phyloP scores from a whole-genome alignment of 1,140 invertebrate genomes.

The Atta texana region DNA sequence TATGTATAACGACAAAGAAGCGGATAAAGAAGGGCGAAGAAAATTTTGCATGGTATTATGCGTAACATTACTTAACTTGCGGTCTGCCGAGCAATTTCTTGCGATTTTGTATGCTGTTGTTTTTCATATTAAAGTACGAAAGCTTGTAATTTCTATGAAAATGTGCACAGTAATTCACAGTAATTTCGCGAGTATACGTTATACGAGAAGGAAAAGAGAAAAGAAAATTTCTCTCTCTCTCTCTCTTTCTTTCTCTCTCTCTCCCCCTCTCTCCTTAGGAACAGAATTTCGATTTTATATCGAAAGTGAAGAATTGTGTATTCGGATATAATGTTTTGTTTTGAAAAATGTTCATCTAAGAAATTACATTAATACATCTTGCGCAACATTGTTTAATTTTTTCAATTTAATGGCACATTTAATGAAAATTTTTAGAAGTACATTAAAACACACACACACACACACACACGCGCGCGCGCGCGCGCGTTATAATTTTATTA shows the following conservation, averaged over 20 bases:
- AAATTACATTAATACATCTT: background rate
- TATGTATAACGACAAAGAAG: constrained; percentile 26
- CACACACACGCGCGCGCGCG: no score
- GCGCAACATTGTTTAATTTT: no score
- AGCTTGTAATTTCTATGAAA: constrained; percentile 1
- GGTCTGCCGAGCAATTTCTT: background rate
- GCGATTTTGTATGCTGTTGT: background rate
- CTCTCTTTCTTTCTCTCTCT: no score
- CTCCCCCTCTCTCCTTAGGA: background rate
- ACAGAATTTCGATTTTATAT: background rate
- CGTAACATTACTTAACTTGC: constrained; percentile 13
- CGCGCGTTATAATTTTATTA: no score
- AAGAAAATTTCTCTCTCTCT: no score
- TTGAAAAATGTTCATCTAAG: background rate
- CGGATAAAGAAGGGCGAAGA: constrained; percentile 11
- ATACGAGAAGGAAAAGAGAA: no score
- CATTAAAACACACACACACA: no score
- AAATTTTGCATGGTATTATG: constrained; percentile 35
- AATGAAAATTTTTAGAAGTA: no score
- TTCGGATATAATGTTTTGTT: background rate
- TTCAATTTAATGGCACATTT: no score
- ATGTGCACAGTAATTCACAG: background rate
- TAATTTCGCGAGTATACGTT: background rate
- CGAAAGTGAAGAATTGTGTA: background rate
- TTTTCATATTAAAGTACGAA: constrained; percentile 16